Conservation (phyloP, 2,888 invertebrate species). For the Chymomyza procnemis region DNA sequence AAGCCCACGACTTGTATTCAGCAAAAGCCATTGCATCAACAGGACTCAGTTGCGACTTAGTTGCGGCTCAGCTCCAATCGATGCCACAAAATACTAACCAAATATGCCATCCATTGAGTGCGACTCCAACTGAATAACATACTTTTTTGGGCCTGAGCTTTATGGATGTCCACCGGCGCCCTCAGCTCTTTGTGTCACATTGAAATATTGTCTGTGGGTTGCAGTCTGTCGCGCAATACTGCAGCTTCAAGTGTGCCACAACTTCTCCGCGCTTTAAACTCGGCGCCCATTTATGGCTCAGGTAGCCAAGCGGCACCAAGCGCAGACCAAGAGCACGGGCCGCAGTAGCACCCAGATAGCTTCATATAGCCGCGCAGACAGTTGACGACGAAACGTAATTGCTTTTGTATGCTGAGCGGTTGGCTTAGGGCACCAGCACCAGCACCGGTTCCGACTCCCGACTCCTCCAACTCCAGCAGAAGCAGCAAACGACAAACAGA, state of each 20-base stretch:
- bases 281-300: background rate
- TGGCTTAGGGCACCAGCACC: constrained; percentile 29
- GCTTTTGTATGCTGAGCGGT: constrained; percentile 45
- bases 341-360: background rate
- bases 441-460: background rate
- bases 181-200: constrained; percentile 23
- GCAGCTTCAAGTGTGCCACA: background rate
- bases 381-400: constrained; percentile 42
- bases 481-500: constrained; percentile 1
- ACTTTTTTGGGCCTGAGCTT: constrained; percentile 5
- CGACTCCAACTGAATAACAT: constrained; percentile 2
- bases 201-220: constrained; percentile 5
- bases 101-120: background rate
- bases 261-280: background rate
- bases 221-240: constrained; percentile 28
- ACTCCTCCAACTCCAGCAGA: background rate
- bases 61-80: background rate
- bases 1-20: background rate
- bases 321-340: background rate
- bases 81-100: background rate
- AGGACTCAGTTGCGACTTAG: background rate
- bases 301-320: background rate
- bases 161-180: background rate
- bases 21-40: background rate
- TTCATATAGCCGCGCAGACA: background rate